Conservation (phyloP, 2,113 vertebrate genomes). For the Panurus biarmicus region DNA sequence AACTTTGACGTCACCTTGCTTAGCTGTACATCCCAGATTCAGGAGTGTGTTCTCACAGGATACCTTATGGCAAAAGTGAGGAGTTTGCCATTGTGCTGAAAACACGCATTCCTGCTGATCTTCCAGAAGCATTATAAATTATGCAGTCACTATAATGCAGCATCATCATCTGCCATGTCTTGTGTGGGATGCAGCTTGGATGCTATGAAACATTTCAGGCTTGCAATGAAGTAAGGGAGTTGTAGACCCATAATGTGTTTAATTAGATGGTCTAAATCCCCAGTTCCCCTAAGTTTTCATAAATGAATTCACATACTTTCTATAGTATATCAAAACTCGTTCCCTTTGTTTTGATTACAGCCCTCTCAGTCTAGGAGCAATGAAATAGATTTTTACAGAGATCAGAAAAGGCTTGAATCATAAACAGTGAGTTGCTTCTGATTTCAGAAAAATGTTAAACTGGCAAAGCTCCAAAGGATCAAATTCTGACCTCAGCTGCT, state of each 20-base stretch:
- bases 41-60: neutral
- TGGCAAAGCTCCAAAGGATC: neutral
- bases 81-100: neutral
- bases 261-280: neutral
- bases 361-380: neutral
- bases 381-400: neutral
- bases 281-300: neutral
- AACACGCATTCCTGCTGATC: neutral
- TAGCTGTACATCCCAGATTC: neutral
- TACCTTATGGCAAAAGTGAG: neutral
- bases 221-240: neutral
- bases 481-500: neutral
- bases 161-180: neutral
- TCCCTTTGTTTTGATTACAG: neutral
- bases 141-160: neutral
- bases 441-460: neutral
- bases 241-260: neutral
- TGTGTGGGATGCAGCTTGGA: neutral
- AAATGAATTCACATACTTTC: neutral
- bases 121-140: neutral
- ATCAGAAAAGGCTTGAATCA: neutral
- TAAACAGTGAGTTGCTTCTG: neutral
- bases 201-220: neutral
- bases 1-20: neutral
- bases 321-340: neutral